These are phyloP conservation scores for Semicossyphus pulcher DNA, from an alignment of 2,113 vertebrate species.

Conservation along the genomic window DNA sequence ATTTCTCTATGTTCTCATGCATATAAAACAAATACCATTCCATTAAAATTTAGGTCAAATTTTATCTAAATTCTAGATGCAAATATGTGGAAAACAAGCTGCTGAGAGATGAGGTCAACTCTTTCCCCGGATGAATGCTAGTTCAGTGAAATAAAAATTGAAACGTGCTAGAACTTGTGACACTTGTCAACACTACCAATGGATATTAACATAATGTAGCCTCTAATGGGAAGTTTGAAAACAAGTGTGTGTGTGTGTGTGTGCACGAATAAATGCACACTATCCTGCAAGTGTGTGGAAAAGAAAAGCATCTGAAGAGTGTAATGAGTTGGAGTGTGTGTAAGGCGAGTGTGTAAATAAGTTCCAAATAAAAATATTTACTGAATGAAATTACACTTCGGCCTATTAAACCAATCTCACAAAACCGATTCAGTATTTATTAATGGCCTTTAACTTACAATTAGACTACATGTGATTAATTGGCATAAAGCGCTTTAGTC, in stretches of 20 bases:
- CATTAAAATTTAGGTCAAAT: background rate
- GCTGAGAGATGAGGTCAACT: constrained; percentile 7
- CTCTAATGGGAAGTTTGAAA: constrained; percentile 12
- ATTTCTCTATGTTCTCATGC: too few relatives aligned
- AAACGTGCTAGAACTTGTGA: constrained; percentile 13
- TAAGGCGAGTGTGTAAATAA: background rate
- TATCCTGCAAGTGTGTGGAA: constrained; percentile 22
- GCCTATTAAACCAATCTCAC: background rate
- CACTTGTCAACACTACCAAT: background rate
- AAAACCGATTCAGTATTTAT: background rate
- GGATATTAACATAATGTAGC: constrained; percentile 8
- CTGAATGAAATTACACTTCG: background rate
- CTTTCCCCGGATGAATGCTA: background rate
- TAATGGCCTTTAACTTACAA: constrained; percentile 7
- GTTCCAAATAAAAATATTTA: constrained; percentile 24
- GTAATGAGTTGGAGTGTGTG: constrained; percentile 9
- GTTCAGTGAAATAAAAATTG: background rate
- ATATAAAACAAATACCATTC: constrained; percentile 10
- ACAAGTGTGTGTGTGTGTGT: constrained; percentile 11
- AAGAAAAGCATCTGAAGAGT: background rate
- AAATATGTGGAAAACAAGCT: background rate
- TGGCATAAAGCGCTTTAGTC: background rate
- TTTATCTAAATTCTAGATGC: constrained; percentile 4
- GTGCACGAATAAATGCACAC: constrained; percentile 17
- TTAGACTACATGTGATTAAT: constrained; percentile 1